Conservation (phyloP, 2,113 vertebrate species). For the Serinus canaria region DNA sequence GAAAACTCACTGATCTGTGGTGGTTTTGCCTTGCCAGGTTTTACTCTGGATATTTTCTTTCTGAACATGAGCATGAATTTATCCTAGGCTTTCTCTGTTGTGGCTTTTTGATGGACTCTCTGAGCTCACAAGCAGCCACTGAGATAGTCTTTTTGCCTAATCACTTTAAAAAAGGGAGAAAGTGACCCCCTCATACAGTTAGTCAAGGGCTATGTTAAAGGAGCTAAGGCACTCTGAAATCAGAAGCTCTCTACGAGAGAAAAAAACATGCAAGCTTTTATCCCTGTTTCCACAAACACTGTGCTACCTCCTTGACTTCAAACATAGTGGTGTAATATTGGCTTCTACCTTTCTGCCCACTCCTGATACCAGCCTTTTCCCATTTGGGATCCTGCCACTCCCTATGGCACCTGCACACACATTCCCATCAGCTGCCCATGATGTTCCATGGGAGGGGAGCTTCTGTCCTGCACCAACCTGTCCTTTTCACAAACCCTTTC, state of each 20-base stretch:
- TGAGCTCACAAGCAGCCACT: neutral
- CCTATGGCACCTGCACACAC: neutral
- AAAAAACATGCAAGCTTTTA: neutral
- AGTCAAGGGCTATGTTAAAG: neutral
- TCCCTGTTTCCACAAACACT: neutral
- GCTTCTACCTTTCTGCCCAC: neutral
- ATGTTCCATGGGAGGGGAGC: fast-evolving
- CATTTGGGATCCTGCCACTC: neutral
- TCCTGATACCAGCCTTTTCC: neutral
- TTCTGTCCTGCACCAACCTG: neutral
- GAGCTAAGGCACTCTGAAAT: neutral
- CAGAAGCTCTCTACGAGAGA: neutral
- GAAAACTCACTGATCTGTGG: neutral
- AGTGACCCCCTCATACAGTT: neutral
- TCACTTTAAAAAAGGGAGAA: neutral
- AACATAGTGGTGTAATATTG: neutral
- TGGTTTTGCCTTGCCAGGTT: neutral
- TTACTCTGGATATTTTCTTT: neutral
- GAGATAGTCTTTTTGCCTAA: constrained; percentile 6
- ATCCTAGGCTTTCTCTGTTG: neutral
- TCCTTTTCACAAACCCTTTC: neutral
- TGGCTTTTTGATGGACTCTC: neutral
- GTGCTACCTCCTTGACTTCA: neutral
- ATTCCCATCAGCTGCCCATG: fast-evolving
- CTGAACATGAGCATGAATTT: neutral